Evolutionary conservation across 2,113 vertebrate genomes (phyloP), one percentile per base, ranked within the genome.

Genomic region (Silurus asotus): DNA sequence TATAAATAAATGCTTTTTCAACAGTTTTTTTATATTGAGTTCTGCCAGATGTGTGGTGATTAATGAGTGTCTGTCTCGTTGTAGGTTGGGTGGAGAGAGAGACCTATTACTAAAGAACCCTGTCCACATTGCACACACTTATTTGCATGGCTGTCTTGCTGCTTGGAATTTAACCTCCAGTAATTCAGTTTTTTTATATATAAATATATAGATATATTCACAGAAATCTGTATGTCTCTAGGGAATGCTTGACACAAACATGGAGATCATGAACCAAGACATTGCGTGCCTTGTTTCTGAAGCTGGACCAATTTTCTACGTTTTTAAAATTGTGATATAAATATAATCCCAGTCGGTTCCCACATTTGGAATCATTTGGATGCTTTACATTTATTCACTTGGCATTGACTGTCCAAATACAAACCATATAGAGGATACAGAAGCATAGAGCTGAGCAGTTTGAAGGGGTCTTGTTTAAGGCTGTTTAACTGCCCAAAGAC

Each of bases 11-110:
- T 37, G 37, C 37, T 2, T 20, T 72, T 49, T 20, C 45, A 49
- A 15, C 37, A 23, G 19, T 49, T 49, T 2, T 49, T 20, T 49
- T 48, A 45, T 2, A 20, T 70, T 48, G 37, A 70, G 19, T 28
- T 15, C 15, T 59, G 3, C 10, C n/a, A 55, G 10, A 56, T 15
- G 28, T 62, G 55, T 61, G 62, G 23, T 61, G 37, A 51, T 20
- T 72, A 59, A 86, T 51, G 20, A 15, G 5, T 82, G 28, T 81
- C 0, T 62, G 8, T 87, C 90, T 49, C 90, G 51, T 93, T 81
- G 0, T 90, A 97, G 96, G 96, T 86, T 97, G 96, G 96, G 92
- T 97, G 93, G 96, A 96, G 87, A 94, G 87, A 62, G 96, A 97
- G 92, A 97, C 96, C 45, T 97, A 96, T 92, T 97, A 97, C 91